phyloP scores from a whole-genome alignment of 2,888 invertebrate species.

The Apamea monoglypha region DNA sequence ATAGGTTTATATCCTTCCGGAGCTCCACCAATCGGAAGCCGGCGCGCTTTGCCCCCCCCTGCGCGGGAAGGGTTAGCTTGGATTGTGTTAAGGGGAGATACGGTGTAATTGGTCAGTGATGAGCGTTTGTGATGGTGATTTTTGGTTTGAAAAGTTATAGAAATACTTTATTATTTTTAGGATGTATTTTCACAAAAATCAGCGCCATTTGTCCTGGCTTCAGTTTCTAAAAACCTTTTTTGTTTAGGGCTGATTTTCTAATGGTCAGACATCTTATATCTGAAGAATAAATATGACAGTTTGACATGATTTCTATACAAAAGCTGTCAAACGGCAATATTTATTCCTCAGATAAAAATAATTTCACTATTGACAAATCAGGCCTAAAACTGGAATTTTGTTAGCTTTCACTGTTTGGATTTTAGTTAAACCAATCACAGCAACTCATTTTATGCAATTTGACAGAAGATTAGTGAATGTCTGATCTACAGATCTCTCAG shows the following conservation, averaged over 20 bases:
- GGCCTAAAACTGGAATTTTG: neutral
- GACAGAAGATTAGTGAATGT: too few species aligned
- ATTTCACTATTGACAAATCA: too few species aligned
- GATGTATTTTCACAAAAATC: neutral
- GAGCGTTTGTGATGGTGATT: conserved; percentile 39
- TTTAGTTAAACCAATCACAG: neutral
- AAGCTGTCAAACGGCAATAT: neutral
- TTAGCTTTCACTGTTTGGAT: neutral
- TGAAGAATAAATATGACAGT: neutral
- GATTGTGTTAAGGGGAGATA: conserved; percentile 68
- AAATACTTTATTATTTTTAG: neutral
- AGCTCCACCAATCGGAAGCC: conserved; percentile 89
- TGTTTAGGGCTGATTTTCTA: neutral
- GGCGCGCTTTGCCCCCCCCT: conserved; percentile 69
- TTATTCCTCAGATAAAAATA: neutral
- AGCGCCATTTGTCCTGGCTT: too few species aligned
- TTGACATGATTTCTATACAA: neutral
- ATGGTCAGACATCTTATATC: neutral
- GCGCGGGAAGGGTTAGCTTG: conserved; percentile 78
- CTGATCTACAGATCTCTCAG: neutral
- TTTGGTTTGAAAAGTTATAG: conserved; percentile 9
- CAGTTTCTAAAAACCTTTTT: neutral
- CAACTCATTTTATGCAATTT: neutral
- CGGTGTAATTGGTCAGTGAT: conserved; percentile 66
- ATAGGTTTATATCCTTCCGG: conserved; percentile 90